Percentiles rank a stretch among this genome's conserved stretches.
These are phyloP conservation scores for Drosophila kanapiae DNA, from an alignment of 1,140 invertebrate genomes.

Conservation along the genomic window DNA sequence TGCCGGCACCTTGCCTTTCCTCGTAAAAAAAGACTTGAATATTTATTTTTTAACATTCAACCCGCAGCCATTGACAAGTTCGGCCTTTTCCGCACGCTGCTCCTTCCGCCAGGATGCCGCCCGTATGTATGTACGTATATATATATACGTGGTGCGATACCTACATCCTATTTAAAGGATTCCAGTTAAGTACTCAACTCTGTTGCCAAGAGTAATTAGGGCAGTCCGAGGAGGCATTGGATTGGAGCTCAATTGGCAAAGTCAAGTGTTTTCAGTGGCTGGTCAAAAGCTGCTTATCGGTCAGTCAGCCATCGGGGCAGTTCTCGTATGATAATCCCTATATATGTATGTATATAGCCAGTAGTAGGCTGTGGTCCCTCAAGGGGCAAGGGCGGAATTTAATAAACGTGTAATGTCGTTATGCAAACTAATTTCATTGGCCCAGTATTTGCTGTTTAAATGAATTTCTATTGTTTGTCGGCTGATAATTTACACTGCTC, in stretches of 20 bases:
- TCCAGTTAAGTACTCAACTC: slow-evolving; percentile 47
- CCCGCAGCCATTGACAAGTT: slow-evolving; percentile 27
- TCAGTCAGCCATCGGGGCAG: slow-evolving; percentile 6
- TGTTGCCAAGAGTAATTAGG: slow-evolving; percentile 55
- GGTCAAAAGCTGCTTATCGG: slow-evolving; percentile 49
- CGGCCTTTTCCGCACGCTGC: slow-evolving; percentile 20
- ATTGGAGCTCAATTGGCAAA: slow-evolving; percentile 43
- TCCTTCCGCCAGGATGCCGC: background rate
- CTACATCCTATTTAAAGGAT: slow-evolving; percentile 32
- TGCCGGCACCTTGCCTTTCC: background rate
- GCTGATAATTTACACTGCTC: slow-evolving; percentile 44
- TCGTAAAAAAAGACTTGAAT: slow-evolving; percentile 1
- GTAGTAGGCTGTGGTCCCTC: background rate
- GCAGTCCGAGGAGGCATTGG: slow-evolving; percentile 37
- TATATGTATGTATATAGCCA: background rate
- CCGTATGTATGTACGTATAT: background rate
- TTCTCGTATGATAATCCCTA: slow-evolving; percentile 14
- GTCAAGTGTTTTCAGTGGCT: slow-evolving; percentile 57
- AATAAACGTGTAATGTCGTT: slow-evolving; percentile 48
- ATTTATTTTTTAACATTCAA: slow-evolving; percentile 9
- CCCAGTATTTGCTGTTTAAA: slow-evolving; percentile 49
- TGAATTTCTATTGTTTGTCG: slow-evolving; percentile 57
- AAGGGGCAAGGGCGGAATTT: slow-evolving; percentile 14
- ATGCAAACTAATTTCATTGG: slow-evolving; percentile 47
- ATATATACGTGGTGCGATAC: background rate